Evolutionary conservation across 2,888 invertebrate species (phyloP).

Genomic region (Ctenicera cuprea): DNA sequence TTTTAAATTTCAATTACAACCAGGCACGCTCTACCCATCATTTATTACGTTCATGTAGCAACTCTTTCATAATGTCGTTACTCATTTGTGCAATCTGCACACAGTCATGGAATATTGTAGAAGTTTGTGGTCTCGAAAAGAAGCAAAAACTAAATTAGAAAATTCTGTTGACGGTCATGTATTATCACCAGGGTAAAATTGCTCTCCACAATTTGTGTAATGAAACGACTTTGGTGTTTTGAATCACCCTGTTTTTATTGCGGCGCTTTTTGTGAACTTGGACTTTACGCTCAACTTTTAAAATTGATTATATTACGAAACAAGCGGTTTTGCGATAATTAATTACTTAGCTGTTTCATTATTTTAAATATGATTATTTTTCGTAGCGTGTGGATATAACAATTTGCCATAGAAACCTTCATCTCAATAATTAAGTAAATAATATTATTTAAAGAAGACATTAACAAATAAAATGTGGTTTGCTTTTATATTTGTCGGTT

Average conservation of each 20-base stretch:
- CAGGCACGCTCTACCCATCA: neutral
- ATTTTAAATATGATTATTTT: no score
- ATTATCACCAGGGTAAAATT: constrained; percentile 15
- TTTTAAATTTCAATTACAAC: neutral
- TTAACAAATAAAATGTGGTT: no score
- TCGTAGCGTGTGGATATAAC: no score
- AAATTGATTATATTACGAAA: no score
- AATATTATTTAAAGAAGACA: no score
- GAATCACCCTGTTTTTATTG: constrained; percentile 4
- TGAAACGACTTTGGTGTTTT: constrained; percentile 15
- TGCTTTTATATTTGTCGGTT: no score
- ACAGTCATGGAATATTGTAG: neutral
- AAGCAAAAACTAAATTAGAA: constrained; percentile 17
- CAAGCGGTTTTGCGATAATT: no score
- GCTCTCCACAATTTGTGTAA: neutral
- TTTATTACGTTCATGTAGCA: neutral
- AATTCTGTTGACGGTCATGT: constrained; percentile 8
- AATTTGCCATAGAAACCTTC: no score
- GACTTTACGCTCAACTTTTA: no score
- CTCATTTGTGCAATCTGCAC: constrained; percentile 1
- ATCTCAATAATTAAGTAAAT: no score
- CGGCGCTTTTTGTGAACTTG: neutral
- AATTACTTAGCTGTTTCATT: no score
- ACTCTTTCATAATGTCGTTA: neutral
- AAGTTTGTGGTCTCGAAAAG: constrained; percentile 6